phyloP scores from a whole-genome alignment of 2,888 invertebrate genomes.

The Gortyna flavago region DNA sequence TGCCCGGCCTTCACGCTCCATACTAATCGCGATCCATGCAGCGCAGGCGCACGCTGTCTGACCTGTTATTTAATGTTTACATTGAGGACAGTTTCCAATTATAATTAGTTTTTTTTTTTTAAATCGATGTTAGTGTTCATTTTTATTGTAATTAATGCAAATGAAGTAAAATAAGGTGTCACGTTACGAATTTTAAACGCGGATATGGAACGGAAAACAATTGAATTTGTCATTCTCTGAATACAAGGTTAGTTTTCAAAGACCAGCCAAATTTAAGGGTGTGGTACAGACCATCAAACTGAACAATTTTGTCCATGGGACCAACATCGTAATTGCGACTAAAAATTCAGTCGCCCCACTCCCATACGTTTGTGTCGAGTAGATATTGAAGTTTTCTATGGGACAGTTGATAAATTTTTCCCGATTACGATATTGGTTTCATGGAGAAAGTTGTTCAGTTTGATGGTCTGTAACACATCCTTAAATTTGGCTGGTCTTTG shows the following conservation, averaged over 20 bases:
- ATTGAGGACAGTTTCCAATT: constrained; percentile 65
- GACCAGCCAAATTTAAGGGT: too few species aligned
- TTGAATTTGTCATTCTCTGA: constrained; percentile 17
- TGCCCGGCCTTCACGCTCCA: constrained; percentile 82
- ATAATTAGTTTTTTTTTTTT: constrained; percentile 58
- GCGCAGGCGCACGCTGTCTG: constrained; percentile 70
- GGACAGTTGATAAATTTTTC: too few species aligned
- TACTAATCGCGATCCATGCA: constrained; percentile 79
- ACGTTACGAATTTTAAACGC: constrained; percentile 33
- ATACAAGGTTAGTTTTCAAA: neutral
- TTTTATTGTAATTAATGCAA: constrained; percentile 52
- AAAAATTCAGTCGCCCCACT: too few species aligned
- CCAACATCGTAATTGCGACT: too few species aligned
- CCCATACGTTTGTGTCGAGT: too few species aligned
- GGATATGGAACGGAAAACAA: constrained; percentile 5
- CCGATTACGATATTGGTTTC: too few species aligned
- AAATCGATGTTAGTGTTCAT: constrained; percentile 35
- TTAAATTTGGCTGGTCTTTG: too few species aligned
- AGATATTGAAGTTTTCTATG: too few species aligned
- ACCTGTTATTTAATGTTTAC: constrained; percentile 75
- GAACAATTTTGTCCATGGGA: too few species aligned
- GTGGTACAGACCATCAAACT: too few species aligned
- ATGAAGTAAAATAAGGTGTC: constrained; percentile 37
- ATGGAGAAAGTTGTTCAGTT: too few species aligned
- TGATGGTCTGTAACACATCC: too few species aligned